Base-by-base conservation (phyloP, 2,113 vertebrate species). In the Anser brachyrhynchus region DNA sequence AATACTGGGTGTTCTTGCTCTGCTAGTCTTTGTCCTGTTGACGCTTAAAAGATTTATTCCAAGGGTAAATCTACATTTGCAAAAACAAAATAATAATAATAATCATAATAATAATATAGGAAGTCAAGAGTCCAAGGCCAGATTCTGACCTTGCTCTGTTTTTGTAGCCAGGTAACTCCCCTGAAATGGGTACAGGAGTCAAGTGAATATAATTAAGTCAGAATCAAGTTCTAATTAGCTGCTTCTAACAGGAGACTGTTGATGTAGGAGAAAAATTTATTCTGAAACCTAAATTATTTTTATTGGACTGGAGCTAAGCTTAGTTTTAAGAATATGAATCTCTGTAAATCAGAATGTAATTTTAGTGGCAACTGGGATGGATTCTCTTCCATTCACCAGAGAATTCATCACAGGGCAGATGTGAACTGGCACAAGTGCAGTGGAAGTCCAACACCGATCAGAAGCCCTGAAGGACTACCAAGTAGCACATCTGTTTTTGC, bases 11-110 rank as follows among this genome's bases (percentile, higher is more conserved):
- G 49, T 98, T 93, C 64, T 98, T 70, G 97, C 97, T 93, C 95
- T 97, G 33, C 95, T 96, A 62, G 96, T 98, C 70, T 98, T 98
- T 95, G 78, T 98, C 80, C 92, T 98, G 89, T 89, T 98, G 89
- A 58, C 97, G 86, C 78, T 97, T 83, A 98, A 94, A 97, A 98
- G 94, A 69, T 97, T 97, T 89, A 98, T 98, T 91, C 96, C 96
- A 89, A 98, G 97, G 98, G 98, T 98, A 97, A 77, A 96, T 87
- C 55, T 89, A 22, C 51, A 55, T 59, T 74, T 95, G 58, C 81
- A 65, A 95, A 83, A 83, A 59, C 54, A 89, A 74, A 89, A 84
- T 57, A 77, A 37, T 57, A 69, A 49, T 64, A 44, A 39, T 58
- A 2, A 39, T 58, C 1, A 52, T 78, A 4, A 52, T 46, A 20